These are phyloP conservation scores for Nemotelus nigrinus DNA, from an alignment of 2,888 invertebrate genomes.

Conservation along the genomic window DNA sequence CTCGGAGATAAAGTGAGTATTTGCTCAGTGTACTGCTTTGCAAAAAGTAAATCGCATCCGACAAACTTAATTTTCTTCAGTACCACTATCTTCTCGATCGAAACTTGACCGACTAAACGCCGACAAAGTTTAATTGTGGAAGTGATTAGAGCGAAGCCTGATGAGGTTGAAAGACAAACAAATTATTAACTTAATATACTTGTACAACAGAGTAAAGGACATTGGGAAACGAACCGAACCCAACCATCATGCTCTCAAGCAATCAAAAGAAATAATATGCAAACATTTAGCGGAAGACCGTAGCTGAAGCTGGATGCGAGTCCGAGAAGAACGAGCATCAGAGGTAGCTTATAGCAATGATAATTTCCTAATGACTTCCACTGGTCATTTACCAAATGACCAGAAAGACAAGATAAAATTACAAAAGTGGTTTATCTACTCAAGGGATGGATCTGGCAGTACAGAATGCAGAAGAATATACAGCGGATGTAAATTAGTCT, in stretches of 20 bases:
- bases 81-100: constrained; percentile 39
- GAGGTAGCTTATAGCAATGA: constrained; percentile 40
- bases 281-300: too few species aligned
- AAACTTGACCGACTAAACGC: constrained; percentile 22
- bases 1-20: not conserved
- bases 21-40: not conserved
- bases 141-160: constrained; percentile 49
- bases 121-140: constrained; percentile 48
- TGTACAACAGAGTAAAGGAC: constrained; percentile 1
- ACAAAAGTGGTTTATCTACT: constrained; percentile 19
- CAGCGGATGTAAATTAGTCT: constrained; percentile 35
- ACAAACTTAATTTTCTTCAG: not conserved
- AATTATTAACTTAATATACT: constrained; percentile 44
- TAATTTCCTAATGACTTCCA: constrained; percentile 48
- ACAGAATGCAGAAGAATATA: constrained; percentile 16
- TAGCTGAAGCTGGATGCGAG: too few species aligned
- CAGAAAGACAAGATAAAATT: constrained; percentile 45
- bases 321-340: constrained; percentile 2
- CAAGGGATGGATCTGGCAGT: not conserved
- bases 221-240: not conserved
- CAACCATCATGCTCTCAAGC: not conserved
- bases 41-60: not conserved
- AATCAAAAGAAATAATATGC: not conserved
- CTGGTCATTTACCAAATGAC: constrained; percentile 47
- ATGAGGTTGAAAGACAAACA: constrained; percentile 50